Evolutionary conservation across 2,797 vertebrate genomes (phyloP), one percentile per base, ranked within the genome.

Genomic region (Percopsis omiscomaycus): DNA sequence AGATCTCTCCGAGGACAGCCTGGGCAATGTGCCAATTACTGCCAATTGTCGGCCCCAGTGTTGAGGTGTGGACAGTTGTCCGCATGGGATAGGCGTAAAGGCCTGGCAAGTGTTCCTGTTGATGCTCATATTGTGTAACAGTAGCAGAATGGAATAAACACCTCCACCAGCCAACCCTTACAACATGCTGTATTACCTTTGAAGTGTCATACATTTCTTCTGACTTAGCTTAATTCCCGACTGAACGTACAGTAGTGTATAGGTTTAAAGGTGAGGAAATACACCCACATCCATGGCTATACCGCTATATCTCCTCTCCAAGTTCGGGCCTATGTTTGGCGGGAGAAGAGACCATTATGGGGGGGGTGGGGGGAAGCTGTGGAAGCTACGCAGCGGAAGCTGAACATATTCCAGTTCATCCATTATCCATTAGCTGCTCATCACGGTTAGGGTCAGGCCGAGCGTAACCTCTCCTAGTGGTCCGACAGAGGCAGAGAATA

Each of bases 51-150:
- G 87, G 82, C 77, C 69, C 84, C 71, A 79, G 84, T 89, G 86
- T 89, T 93, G 91, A 92, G 89, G 91, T 90, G 89, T 91, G 91
- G 92, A 94, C 91, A 92, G 90, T 91, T 80, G 88, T 91, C 89
- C 88, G 52, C 75, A 70, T 89, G 90, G 90, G 88, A 91, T 90
- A 85, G 66, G 80, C 82, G 79, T 60, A 81, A 84, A 80, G 82
- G 79, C 74, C 81, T 64, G 46, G 69, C 68, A 61, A 87, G 84
- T 46, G 71, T 85, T 79, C 59, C 70, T 66, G 71, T 71, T 80
- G 78, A 75, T 80, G 77, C 68, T 78, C 68, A 85, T 81, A 80
- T 83, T 64, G 64, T 70, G 79, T 73, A 83, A 82, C 73, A 72
- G 57, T 61, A 52, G 67, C 32, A 61, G 55, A 68, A 82, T 68